A percentile compares a stretch with the other conserved stretches of the same genome.
Evolutionary conservation across 2,888 invertebrate genomes (phyloP).

Genomic region (Sepiola atlantica): DNA sequence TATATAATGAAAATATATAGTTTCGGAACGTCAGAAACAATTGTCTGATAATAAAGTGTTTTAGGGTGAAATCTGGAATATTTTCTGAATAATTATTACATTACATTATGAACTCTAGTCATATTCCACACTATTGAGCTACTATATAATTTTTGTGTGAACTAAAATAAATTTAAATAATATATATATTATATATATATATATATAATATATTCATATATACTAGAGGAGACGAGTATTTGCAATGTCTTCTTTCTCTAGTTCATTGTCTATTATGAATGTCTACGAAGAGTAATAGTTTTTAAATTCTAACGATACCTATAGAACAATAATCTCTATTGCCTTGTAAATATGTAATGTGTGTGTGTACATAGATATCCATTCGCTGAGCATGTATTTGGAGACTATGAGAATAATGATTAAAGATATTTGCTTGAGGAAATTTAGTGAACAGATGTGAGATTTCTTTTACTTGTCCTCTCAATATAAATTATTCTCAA

Average conservation of each 20-base stretch:
- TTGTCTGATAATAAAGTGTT: too few relatives aligned
- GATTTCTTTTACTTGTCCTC: not conserved
- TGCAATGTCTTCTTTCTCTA: not conserved
- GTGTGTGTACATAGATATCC: not conserved
- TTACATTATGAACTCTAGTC: too few relatives aligned
- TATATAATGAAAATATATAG: too few relatives aligned
- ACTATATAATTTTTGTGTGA: too few relatives aligned
- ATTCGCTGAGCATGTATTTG: not conserved
- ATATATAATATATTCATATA: too few relatives aligned
- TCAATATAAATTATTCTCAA: not conserved
- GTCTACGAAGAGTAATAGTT: not conserved
- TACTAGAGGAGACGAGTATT: too few relatives aligned
- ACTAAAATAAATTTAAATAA: too few relatives aligned
- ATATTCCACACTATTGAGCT: too few relatives aligned
- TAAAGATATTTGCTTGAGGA: not conserved
- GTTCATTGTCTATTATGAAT: not conserved
- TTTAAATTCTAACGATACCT: not conserved
- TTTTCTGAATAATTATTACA: too few relatives aligned
- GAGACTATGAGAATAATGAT: not conserved
- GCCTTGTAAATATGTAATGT: not conserved
- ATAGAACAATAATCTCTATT: not conserved
- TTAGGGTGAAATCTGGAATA: too few relatives aligned
- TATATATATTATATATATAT: too few relatives aligned
- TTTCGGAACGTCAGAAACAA: too few relatives aligned
- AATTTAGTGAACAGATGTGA: constrained; percentile 20